Conservation (phyloP, 1,140 invertebrate genomes). For the Anagrus nilaparvatae region DNA sequence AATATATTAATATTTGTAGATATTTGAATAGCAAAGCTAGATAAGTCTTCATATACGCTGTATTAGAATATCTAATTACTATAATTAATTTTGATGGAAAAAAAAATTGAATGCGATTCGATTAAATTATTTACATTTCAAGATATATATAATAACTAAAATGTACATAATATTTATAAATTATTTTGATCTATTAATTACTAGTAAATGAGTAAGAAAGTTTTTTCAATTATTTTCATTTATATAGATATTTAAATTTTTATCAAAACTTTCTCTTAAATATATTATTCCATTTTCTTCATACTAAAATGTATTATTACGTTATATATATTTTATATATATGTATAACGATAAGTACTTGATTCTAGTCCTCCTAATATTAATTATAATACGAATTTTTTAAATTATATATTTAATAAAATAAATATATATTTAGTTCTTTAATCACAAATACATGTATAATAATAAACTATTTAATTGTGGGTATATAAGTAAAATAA, state of each 20-base stretch:
- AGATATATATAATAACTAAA: not conserved
- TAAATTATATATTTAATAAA: too few relatives aligned
- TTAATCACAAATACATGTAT: too few relatives aligned
- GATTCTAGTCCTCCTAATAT: conserved; percentile 43
- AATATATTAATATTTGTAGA: too few relatives aligned
- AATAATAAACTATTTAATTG: too few relatives aligned
- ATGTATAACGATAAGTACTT: conserved; percentile 42
- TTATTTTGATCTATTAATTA: conserved; percentile 1
- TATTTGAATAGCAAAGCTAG: too few relatives aligned
- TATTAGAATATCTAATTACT: too few relatives aligned
- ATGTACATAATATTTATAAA: not conserved
- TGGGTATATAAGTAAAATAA: too few relatives aligned
- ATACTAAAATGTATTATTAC: conserved; percentile 29
- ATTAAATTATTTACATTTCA: not conserved
- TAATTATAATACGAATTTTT: too few relatives aligned
- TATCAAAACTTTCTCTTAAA: conserved; percentile 22
- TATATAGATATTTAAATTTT: not conserved
- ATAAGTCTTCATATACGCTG: too few relatives aligned
- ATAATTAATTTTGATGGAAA: too few relatives aligned
- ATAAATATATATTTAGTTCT: too few relatives aligned
- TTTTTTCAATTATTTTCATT: not conserved
- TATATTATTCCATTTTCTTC: conserved; percentile 26
- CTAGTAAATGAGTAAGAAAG: not conserved
- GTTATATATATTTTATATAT: conserved; percentile 31
- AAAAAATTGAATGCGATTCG: too few relatives aligned